Base-by-base conservation (phyloP, 2,888 invertebrate species). In the Phrixothrix hirtus region DNA sequence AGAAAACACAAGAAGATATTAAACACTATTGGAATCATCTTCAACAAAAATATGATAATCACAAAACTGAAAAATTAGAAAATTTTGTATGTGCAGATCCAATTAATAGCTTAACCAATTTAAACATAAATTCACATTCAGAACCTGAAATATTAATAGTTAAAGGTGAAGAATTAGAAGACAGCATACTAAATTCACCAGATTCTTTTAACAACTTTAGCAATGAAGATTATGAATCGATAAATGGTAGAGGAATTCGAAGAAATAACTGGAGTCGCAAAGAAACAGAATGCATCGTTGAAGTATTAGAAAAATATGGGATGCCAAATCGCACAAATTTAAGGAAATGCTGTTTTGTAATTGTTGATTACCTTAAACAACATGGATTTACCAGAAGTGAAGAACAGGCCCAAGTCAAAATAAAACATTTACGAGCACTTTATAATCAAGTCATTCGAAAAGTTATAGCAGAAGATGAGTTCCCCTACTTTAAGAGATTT, bases 361-460 rank as follows among this genome's bases (percentile, higher is more conserved):
- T 50, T n/a, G 54, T 54, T 0, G 37, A 56, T 12, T 47, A 56
- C 11, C 46, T 59, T 14, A 44, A 55, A 6, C 34, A 54, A 31
- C 50, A 54, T 42, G 56, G 58, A 2, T 50, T 43, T 16, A 45
- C 39, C 7, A 30, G 58, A 10, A 54, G 47, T 17, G 43, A 54
- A 10, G 58, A 59, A 30, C 58, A 59, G 25, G 51, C 54, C n/a
- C 37, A 54, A 29, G 45, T 56, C 6, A 59, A 59, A 42, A 56
- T 59, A 11, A 59, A 59, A 41, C 58, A 56, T 14, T 44, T 59
- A 27, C 38, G 54, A 37, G 51, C 49, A 0, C 37, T 54, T 10
- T 54, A 59, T 11, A 54, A 51, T 27, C 42, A 38, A 12, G 53
- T 56, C 2, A 6, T 56, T 2, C 36, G 54, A 4, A 56, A 54